Base-by-base conservation (phyloP, 2,888 invertebrate species). In the Steinernema carpocapsae region DNA sequence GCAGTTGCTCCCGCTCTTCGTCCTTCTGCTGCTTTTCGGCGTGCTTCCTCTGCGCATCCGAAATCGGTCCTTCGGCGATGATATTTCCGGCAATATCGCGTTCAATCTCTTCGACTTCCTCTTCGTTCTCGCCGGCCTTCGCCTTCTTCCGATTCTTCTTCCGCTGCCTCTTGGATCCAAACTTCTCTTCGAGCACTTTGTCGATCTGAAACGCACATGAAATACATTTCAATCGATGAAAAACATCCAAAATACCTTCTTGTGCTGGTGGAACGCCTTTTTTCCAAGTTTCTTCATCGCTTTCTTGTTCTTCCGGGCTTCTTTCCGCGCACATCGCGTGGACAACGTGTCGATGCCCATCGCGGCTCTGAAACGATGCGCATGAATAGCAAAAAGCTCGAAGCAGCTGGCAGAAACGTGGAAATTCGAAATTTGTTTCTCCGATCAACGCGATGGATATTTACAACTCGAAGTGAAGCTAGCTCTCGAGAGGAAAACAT, bases 181-280 rank as follows among this genome's bases (percentile, higher is more conserved):
- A 56, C 56, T 56, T 56, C 56, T 56, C 56, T 12, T 56, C 56
- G 7, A 56, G 48, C 48, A 48, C 71, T 45, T 74, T 43, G 7
- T 59, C 32, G 37, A 64, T 70, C 74, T 77, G 19, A 59, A 75
- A 52, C 12, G 17, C 10, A 12, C 24, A 10, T n/a, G n/a, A 52
- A 52, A 32, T 14, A 10, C 14, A 10, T 14, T 32, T 1, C 10
- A 74, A 24, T 4, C 26, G 17, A 19, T 22, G 59, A 37, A 52
- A 75, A 37, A 29, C 74, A n/a, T n/a, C n/a, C n/a, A n/a, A n/a
- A 48, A 48, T 75, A 75, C 75, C 56, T 75, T 75, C 42, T 19
- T 56, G 42, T 75, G 75, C 45, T 76, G 59, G 7, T 22, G 51
- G 32, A 42, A 75, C 7, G 75, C 75, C 14, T 22, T 24, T 48